Evolutionary conservation across 1,140 invertebrate species (phyloP).

Genomic region (Zaprionus davidi): DNA sequence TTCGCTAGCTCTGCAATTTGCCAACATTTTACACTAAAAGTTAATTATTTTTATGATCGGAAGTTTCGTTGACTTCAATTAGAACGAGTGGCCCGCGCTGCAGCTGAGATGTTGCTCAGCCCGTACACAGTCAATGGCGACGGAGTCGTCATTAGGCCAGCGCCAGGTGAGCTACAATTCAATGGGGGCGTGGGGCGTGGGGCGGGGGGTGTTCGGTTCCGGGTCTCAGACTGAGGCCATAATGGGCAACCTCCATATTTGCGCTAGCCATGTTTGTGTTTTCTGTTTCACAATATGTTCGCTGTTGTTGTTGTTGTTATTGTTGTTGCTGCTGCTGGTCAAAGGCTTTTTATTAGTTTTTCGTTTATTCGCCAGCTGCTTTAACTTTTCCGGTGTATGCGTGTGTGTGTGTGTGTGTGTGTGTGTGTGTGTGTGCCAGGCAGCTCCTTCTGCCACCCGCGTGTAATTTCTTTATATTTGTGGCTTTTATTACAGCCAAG

Average conservation of each 20-base stretch:
- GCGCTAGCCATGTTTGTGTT: conserved; percentile 18
- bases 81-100: conserved; percentile 45
- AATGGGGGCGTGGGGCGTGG: neutral
- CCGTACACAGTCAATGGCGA: neutral
- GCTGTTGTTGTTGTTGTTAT: conserved; percentile 12
- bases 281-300: conserved; percentile 13
- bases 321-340: conserved; percentile 44
- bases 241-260: conserved; percentile 37
- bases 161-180: conserved; percentile 28
- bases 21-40: conserved; percentile 52
- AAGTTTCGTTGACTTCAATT: conserved; percentile 75
- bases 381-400: conserved; percentile 71
- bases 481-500: conserved; percentile 72
- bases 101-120: neutral
- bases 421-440: conserved; percentile 1
- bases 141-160: conserved; percentile 31
- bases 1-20: conserved; percentile 10
- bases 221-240: conserved; percentile 10
- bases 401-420: conserved; percentile 11
- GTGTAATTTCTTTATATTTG: conserved; percentile 82
- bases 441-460: conserved; percentile 4
- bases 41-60: conserved; percentile 70
- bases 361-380: conserved; percentile 78
- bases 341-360: conserved; percentile 82
- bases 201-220: neutral